These are phyloP conservation scores for Chauna torquata DNA, from an alignment of 2,113 vertebrate species.

Conservation along the genomic window DNA sequence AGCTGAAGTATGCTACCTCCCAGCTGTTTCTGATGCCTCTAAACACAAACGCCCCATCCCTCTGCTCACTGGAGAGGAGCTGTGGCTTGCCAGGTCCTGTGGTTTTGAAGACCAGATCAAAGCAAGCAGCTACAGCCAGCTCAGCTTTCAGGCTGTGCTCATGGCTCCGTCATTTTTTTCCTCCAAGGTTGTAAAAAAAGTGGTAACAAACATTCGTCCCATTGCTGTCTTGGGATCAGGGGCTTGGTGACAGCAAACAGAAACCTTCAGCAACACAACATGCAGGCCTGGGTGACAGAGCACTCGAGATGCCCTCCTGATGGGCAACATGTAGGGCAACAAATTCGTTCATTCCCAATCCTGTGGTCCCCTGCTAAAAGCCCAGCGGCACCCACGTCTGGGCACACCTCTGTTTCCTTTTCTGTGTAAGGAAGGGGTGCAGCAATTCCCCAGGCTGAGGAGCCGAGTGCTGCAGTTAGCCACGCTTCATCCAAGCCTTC, in stretches of 20 bases:
- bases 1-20: background rate
- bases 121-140: background rate
- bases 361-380: background rate
- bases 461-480: background rate
- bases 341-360: background rate
- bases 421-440: background rate
- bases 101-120: background rate
- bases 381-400: background rate
- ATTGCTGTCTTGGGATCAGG: background rate
- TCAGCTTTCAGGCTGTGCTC: background rate
- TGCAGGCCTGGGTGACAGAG: background rate
- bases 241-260: background rate
- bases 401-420: background rate
- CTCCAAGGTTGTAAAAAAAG: fast-evolving
- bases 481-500: background rate
- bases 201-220: background rate
- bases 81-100: background rate
- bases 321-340: background rate
- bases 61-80: background rate
- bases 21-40: background rate
- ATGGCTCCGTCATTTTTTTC: background rate
- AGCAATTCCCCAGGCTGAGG: background rate
- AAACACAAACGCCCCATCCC: background rate
- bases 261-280: background rate
- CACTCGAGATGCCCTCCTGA: background rate